Evolutionary conservation across 2,888 invertebrate genomes (phyloP), one percentile per base, ranked within the genome.

Genomic region (Heteromurus nitidus): DNA sequence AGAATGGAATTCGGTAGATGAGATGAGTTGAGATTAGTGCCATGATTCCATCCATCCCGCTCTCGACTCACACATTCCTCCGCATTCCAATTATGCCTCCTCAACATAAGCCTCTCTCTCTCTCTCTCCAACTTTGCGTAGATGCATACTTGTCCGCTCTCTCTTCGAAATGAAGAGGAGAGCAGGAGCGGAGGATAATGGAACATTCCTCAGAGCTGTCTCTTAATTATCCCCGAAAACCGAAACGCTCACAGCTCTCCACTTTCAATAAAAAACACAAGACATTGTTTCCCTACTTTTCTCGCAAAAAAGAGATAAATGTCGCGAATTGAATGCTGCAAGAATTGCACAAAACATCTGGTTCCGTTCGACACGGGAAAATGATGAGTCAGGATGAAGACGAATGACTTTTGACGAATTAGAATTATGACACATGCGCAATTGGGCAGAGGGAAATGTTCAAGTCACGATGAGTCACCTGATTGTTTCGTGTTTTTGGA

Each of bases 11-110:
- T 36, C 9, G 53, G 55, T 28, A 13, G 64, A 47, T 62, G 64
- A 62, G 62, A 20, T 62, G 73, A 72, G 50, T 60, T 53, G 24
- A 30, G 70, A 70, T 70, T 70, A 70, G 70, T 58, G 22, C 18
- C 58, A n/a, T 70, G 70, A 70, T 70, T 70, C 50, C 30, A 18
- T 50, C 28, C 13, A 11, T 42, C 42, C 13, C 42, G 42, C 42
- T 42, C 55, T 55, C 22, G 9, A 55, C n/a, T n/a, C n/a, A 22
- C 20, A 20, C 22, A 20, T 22, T 55, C 55, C 11, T 70, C 62
- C 42, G 72, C 31, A 73, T 73, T 73, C 72, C 72, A 73, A 73
- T 73, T 73, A 73, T 73, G 72, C 60, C 31, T 30, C 36, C 13
- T 36, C 36, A 36, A 36, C n/a, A n/a, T n/a, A n/a, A n/a, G n/a